phyloP scores from a whole-genome alignment of 1,140 invertebrate genomes.

The Propsilocerus akamusi region DNA sequence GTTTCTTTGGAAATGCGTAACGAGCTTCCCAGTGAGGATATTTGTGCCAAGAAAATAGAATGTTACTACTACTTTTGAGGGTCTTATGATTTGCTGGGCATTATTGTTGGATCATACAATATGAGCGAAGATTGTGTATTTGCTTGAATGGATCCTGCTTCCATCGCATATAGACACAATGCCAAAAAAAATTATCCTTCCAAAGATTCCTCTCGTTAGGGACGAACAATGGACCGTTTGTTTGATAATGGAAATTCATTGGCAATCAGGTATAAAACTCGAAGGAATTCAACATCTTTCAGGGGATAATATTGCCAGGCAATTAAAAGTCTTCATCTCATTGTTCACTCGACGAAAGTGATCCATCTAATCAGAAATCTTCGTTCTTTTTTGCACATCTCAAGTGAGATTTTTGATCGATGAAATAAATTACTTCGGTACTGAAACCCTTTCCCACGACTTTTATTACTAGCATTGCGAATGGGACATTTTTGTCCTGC shows the following conservation, averaged over 20 bases:
- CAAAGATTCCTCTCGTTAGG: neutral
- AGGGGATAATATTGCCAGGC: neutral
- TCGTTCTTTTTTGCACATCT: neutral
- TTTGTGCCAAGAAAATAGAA: too few species aligned
- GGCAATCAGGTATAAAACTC: conserved; percentile 1
- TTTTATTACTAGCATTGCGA: too few species aligned
- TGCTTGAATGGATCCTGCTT: neutral
- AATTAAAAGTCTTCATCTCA: neutral
- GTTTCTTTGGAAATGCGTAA: neutral
- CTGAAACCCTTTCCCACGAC: neutral
- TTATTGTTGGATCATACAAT: neutral
- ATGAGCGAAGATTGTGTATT: neutral
- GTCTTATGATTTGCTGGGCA: too few species aligned
- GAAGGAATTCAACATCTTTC: too few species aligned
- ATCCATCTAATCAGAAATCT: neutral
- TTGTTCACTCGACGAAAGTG: neutral
- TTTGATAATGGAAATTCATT: conserved; percentile 1
- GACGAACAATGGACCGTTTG: neutral
- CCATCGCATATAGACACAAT: neutral
- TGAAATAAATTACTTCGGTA: neutral
- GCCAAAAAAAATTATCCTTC: neutral
- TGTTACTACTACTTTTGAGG: too few species aligned
- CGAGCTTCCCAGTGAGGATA: neutral
- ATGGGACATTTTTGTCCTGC: too few species aligned
- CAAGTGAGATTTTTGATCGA: too few species aligned